Base-by-base conservation (phyloP, 2,113 vertebrate genomes). In the Ardeotis arabs region DNA sequence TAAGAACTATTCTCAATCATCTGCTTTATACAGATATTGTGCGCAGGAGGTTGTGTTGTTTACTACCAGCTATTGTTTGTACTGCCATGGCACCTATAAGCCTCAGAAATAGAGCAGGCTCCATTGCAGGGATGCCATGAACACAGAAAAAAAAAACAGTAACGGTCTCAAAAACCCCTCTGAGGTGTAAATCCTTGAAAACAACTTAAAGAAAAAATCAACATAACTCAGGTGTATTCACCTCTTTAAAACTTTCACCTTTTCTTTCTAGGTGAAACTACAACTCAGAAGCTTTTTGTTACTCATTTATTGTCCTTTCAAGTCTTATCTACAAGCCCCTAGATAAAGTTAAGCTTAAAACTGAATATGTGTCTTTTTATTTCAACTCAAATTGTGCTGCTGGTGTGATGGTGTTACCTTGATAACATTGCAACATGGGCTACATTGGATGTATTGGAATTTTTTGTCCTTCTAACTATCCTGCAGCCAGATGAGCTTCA, bases 401-500 rank as follows among this genome's bases (percentile, higher is more conserved):
- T 93, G 87, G 86, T 41, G 21, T 59, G 63, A 64, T 77, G 59
- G 64, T 88, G 82, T 91, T 96, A 87, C 90, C 92, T 94, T 97
- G 87, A 90, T 96, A 97, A 95, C 89, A 60, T 77, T 96, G 56
- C 75, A 97, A 92, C 84, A 83, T 76, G 60, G 70, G 67, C 44
- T 75, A 83, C 69, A 84, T 92, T 9, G 15, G 64, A 81, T 87
- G 86, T 58, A 83, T 90, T 95, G 91, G 52, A 53, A 95, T 93
- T 49, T 74, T 53, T 53, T 76, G 90, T 97, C 94, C 94, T 94
- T 96, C 94, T 96, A 97, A 95, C 95, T 97, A 80, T 75, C 90
- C 95, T 97, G 72, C 92, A 94, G 91, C 58, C 94, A 97, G 95
- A 95, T 85, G 97, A 97, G 59, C 84, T 91, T 96, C 93, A 94